These are phyloP conservation scores for Triplophysa tibetana DNA, from an alignment of 2,113 vertebrate genomes.

Conservation along the genomic window DNA sequence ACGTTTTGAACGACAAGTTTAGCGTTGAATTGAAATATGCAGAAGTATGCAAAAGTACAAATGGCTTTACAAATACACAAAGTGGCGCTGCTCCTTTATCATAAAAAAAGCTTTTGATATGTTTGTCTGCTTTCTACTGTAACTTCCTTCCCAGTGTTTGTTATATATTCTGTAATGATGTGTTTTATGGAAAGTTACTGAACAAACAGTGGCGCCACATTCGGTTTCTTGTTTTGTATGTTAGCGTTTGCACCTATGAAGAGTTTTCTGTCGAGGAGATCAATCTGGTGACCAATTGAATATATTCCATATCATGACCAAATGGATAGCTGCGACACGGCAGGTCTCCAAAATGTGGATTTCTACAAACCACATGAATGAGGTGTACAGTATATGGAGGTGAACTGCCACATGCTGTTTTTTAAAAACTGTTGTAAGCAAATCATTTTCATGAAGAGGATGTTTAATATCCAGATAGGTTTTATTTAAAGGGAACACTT, in stretches of 20 bases:
- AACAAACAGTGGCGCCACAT: not conserved
- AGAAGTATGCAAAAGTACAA: too few relatives aligned
- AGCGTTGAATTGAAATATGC: too few relatives aligned
- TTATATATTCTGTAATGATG: constrained; percentile 15
- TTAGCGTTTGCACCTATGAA: not conserved
- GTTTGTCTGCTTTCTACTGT: constrained; percentile 12
- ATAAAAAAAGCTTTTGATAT: not conserved
- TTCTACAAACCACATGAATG: constrained; percentile 39
- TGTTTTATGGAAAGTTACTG: constrained; percentile 53
- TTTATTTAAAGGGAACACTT: constrained; percentile 10
- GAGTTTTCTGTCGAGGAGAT: not conserved
- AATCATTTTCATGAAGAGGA: constrained; percentile 57
- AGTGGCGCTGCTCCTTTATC: not conserved
- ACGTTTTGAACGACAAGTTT: too few relatives aligned
- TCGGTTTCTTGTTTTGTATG: not conserved
- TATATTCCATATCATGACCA: constrained; percentile 45
- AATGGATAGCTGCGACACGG: constrained; percentile 36
- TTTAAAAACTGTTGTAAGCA: constrained; percentile 50
- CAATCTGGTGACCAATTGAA: constrained; percentile 46
- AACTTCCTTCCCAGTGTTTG: constrained; percentile 33
- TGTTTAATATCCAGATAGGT: constrained; percentile 7
- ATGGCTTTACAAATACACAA: too few relatives aligned
- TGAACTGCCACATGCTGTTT: constrained; percentile 33
- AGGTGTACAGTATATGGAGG: constrained; percentile 54
- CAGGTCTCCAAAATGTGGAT: constrained; percentile 42